phyloP scores from a whole-genome alignment of 1,140 invertebrate genomes.

The Camponotus vicinus region DNA sequence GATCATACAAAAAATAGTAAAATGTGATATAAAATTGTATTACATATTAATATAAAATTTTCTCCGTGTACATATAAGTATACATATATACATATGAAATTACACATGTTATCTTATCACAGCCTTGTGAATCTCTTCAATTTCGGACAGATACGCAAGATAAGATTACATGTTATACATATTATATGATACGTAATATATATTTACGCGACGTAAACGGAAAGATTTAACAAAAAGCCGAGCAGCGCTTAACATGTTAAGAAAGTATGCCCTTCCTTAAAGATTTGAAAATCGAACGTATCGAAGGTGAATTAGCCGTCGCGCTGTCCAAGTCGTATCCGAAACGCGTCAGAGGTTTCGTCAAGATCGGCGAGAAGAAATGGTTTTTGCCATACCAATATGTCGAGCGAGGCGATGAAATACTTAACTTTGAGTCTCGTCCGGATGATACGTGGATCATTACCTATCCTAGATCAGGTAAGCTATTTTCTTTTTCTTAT shows the following conservation, averaged over 20 bases:
- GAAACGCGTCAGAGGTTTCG: slow-evolving; percentile 87
- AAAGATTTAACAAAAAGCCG: no score
- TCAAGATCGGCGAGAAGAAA: slow-evolving; percentile 90
- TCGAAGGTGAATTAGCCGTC: slow-evolving; percentile 32
- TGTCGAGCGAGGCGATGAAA: slow-evolving; percentile 86
- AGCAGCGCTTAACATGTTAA: background rate
- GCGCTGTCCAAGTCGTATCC: slow-evolving; percentile 75
- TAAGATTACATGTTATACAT: no score
- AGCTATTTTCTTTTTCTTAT: slow-evolving; percentile 13
- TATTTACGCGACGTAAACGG: no score
- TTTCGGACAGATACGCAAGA: no score
- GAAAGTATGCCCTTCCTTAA: background rate
- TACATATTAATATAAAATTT: no score
- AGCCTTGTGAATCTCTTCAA: no score
- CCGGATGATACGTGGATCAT: slow-evolving; percentile 90
- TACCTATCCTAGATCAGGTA: slow-evolving; percentile 92
- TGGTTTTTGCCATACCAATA: slow-evolving; percentile 90
- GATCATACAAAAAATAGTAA: no score
- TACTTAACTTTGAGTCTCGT: slow-evolving; percentile 89
- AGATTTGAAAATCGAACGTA: background rate
- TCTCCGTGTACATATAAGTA: no score
- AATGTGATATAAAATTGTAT: no score
- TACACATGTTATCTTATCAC: no score
- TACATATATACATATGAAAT: no score
- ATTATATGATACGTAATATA: no score